These are phyloP conservation scores for Pimephales promelas DNA, from an alignment of 2,113 vertebrate genomes.

Conservation along the genomic window DNA sequence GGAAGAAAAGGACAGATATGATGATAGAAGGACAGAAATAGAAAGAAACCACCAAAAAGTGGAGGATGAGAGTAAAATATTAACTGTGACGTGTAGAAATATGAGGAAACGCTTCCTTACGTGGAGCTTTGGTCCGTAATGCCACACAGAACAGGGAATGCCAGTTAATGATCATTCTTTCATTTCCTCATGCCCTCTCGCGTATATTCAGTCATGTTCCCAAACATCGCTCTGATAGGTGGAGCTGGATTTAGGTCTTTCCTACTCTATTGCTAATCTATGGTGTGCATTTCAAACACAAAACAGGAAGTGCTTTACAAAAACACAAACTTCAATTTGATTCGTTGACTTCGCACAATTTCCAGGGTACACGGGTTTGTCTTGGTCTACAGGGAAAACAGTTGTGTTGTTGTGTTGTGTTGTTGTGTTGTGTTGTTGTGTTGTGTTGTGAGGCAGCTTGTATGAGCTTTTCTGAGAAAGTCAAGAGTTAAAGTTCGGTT, in stretches of 20 bases:
- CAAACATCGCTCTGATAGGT: background rate
- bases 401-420: background rate
- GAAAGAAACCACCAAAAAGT: constrained; percentile 40
- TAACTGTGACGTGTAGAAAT: background rate
- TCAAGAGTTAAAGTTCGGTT: background rate
- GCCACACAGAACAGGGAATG: background rate
- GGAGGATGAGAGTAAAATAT: background rate
- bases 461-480: background rate
- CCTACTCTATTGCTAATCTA: background rate
- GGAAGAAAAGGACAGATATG: constrained; percentile 26
- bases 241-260: background rate
- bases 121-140: background rate
- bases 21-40: constrained; percentile 9
- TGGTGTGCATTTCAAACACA: background rate
- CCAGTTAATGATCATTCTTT: background rate
- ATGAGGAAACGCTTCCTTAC: background rate
- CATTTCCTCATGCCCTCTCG: background rate
- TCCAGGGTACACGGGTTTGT: background rate
- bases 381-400: background rate
- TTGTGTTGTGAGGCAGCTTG: background rate
- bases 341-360: background rate
- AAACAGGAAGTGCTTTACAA: background rate
- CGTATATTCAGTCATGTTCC: background rate
- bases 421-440: background rate
- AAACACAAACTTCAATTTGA: background rate